A percentile compares a stretch with the other conserved stretches of the same genome.
phyloP scores from a whole-genome alignment of 2,888 invertebrate species.

The Callyntrura sp. region DNA sequence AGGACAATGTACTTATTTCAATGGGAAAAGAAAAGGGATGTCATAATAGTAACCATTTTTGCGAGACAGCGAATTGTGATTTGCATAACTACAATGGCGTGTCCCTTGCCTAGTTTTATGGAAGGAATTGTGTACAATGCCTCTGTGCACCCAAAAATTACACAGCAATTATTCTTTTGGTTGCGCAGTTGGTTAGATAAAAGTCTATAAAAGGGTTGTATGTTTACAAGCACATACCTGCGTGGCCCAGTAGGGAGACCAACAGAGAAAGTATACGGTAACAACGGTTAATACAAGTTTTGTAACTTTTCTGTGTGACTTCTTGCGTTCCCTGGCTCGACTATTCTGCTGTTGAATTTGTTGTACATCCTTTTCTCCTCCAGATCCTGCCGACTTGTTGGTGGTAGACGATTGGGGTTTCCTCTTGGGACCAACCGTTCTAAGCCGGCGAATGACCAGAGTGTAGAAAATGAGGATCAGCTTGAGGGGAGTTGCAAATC shows the following conservation, averaged over 20 bases:
- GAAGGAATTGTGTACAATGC: neutral
- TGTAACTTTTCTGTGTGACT: slow-evolving; percentile 91
- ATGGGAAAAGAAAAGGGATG: neutral
- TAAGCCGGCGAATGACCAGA: slow-evolving; percentile 93
- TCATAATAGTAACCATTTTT: slow-evolving; percentile 34
- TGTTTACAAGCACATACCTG: too few relatives aligned
- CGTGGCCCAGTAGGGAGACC: slow-evolving; percentile 97
- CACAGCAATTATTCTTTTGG: too few relatives aligned
- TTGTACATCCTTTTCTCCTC: slow-evolving; percentile 67
- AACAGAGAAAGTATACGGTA: slow-evolving; percentile 95
- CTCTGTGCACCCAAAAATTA: neutral
- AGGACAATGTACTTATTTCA: neutral
- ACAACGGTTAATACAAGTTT: slow-evolving; percentile 96
- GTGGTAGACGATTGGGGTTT: slow-evolving; percentile 58
- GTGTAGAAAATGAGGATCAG: slow-evolving; percentile 95
- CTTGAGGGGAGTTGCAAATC: slow-evolving; percentile 94
- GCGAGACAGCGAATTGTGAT: slow-evolving; percentile 2
- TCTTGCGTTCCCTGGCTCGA: slow-evolving; percentile 85
- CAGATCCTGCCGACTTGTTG: slow-evolving; percentile 32
- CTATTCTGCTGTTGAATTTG: slow-evolving; percentile 80
- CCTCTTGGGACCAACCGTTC: slow-evolving; percentile 74
- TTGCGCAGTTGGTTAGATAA: too few relatives aligned
- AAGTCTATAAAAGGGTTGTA: too few relatives aligned
- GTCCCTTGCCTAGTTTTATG: too few relatives aligned
- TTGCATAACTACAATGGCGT: slow-evolving; percentile 42